Evolutionary conservation across 2,797 vertebrate genomes (phyloP).

Genomic region (Gila robusta): DNA sequence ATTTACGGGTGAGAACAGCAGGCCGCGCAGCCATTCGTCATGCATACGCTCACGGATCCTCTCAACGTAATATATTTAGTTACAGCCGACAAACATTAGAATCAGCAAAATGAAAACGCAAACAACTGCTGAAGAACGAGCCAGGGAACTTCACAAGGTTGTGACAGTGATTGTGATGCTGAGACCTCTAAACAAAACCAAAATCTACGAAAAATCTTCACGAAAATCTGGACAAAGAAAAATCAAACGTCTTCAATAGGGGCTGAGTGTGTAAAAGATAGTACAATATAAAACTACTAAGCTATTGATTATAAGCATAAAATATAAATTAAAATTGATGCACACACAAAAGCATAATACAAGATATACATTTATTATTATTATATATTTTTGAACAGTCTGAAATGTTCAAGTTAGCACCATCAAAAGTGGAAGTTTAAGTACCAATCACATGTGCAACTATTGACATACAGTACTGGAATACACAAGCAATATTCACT

Average conservation of each 20-base stretch:
- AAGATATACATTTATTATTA: conserved; percentile 79
- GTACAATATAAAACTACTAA: not conserved
- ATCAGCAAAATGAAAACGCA: conserved; percentile 28
- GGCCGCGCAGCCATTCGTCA: conserved; percentile 55
- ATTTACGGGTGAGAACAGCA: conserved; percentile 39
- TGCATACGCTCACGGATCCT: conserved; percentile 21
- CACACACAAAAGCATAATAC: conserved; percentile 71
- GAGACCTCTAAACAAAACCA: not conserved
- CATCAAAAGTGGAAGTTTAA: conserved; percentile 80
- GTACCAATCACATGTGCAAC: conserved; percentile 81
- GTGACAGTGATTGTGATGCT: not conserved
- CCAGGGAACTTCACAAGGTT: not conserved
- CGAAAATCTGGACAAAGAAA: not conserved
- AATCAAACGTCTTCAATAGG: not conserved
- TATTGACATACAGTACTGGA: conserved; percentile 82
- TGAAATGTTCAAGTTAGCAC: conserved; percentile 81
- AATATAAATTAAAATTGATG: conserved; percentile 50
- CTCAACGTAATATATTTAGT: conserved; percentile 34
- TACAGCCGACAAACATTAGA: not conserved
- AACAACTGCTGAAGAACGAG: conserved; percentile 1
- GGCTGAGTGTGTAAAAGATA: not conserved
- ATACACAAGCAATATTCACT: conserved; percentile 72
- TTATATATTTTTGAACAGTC: conserved; percentile 58
- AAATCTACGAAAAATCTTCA: too few species aligned
- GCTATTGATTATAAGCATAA: not conserved